Base-by-base conservation (phyloP, 2,113 vertebrate species). In the Pterophyllum scalare region DNA sequence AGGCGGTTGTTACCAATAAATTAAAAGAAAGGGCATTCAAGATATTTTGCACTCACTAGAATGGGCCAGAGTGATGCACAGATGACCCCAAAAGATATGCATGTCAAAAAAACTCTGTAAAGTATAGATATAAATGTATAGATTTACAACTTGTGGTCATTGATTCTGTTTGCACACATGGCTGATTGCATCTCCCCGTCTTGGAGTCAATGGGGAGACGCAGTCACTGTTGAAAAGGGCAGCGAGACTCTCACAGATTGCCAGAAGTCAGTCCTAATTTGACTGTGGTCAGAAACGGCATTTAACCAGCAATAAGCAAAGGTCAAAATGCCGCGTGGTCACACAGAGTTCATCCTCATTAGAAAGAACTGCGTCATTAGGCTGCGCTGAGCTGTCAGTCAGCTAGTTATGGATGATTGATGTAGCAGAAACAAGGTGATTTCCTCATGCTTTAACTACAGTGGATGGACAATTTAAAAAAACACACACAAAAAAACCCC, bases 331-430 rank as follows among this genome's bases (percentile, higher is more conserved):
- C 46, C 6, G 11, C 26, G 19, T 72, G 46, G 67, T 70, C 24
- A 3, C 43, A 70, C 43, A 70, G 65, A 72, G 65, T 54, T 72
- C 46, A 72, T n/a, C 67, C 46, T 72, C 67, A 72, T 33, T 54
- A 72, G 67, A 72, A 87, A 49, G 59, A 89, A 85, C 64, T 46
- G 58, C 58, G 43, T 31, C 72, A 72, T 82, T 72, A 74, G 65
- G 33, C 84, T 54, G 17, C 5, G 2, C 78, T 49, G 67, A 54
- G 76, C 87, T 24, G 78, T 84, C 52, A 59, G 78, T 75, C 70
- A 17, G 87, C 75, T 72, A 38, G 74, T 91, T 64, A 80, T 15
- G 20, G 35, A 80, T 67, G 84, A 80, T 33, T 54, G 52, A 88
- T 75, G 70, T 38, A 49, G 77, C 11, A 19, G 70, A 82, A 43